phyloP scores from a whole-genome alignment of 1,140 invertebrate genomes.

The Drosophila jambulina region DNA sequence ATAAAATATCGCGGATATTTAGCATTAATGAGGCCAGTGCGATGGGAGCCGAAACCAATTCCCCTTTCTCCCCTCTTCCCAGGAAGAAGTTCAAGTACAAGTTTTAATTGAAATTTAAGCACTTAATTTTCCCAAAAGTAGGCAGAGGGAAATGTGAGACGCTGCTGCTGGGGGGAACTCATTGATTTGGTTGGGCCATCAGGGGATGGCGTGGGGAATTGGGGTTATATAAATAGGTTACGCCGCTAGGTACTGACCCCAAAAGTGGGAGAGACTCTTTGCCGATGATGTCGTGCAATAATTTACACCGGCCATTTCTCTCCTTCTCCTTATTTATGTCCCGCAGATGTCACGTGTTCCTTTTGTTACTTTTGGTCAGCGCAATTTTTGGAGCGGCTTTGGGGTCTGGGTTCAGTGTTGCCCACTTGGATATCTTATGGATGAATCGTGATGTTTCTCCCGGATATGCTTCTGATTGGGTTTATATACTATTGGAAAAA shows the following conservation, averaged over 20 bases:
- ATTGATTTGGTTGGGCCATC: slow-evolving; percentile 43
- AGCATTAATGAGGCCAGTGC: slow-evolving; percentile 59
- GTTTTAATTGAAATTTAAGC: slow-evolving; percentile 82
- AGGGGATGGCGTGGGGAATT: not conserved
- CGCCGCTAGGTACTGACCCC: slow-evolving; percentile 28
- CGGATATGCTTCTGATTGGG: not conserved
- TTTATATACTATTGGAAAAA: not conserved
- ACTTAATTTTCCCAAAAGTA: slow-evolving; percentile 62
- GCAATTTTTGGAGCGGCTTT: slow-evolving; percentile 44
- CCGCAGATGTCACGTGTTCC: slow-evolving; percentile 77
- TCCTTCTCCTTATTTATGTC: slow-evolving; percentile 66
- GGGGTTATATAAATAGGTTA: slow-evolving; percentile 18
- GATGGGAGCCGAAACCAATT: slow-evolving; percentile 27
- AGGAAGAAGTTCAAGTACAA: slow-evolving; percentile 41
- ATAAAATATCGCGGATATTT: slow-evolving; percentile 72
- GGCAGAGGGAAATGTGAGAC: slow-evolving; percentile 5
- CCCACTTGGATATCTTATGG: not conserved
- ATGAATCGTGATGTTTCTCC: not conserved
- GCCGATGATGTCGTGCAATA: slow-evolving; percentile 61
- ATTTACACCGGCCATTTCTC: slow-evolving; percentile 62
- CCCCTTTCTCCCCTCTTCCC: not conserved
- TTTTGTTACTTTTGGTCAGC: slow-evolving; percentile 68
- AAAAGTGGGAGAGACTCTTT: not conserved
- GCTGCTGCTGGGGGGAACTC: not conserved
- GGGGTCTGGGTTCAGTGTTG: slow-evolving; percentile 5